A percentile compares a stretch with the other conserved stretches of the same genome.
phyloP scores from a whole-genome alignment of 92 coral and sea anemone genomes.

The Micromussa lordhowensis region DNA sequence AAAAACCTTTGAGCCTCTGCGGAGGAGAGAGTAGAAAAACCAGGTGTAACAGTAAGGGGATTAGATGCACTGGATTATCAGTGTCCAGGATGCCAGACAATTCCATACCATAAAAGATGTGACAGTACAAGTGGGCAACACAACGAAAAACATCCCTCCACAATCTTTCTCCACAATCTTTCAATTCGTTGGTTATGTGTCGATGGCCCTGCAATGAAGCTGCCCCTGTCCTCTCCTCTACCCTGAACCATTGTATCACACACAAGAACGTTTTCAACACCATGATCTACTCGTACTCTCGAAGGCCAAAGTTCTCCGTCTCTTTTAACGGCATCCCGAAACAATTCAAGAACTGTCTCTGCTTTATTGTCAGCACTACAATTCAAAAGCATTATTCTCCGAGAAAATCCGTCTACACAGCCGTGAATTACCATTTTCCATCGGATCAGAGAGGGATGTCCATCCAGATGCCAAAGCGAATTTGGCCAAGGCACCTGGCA shows the following conservation, averaged over 20 bases:
- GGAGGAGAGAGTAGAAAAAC: conserved; percentile 62
- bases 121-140: conserved; percentile 57
- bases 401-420: too few species aligned
- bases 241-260: conserved; percentile 75
- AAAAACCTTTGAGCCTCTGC: too few species aligned
- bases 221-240: conserved; percentile 62
- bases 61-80: conserved; percentile 50
- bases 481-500: conserved; percentile 65
- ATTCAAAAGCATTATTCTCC: conserved; percentile 64
- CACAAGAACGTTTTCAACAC: conserved; percentile 70
- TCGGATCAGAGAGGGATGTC: conserved; percentile 68
- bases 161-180: too few species aligned
- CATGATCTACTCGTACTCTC: conserved; percentile 70
- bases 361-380: conserved; percentile 60
- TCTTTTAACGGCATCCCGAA: conserved; percentile 56
- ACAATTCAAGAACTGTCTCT: conserved; percentile 55
- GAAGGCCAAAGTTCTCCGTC: conserved; percentile 80
- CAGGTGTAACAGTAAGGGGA: conserved; percentile 62
- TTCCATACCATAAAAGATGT: conserved; percentile 69
- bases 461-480: conserved; percentile 75
- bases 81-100: conserved; percentile 58
- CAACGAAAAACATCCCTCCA: too few species aligned
- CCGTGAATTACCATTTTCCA: conserved; percentile 75
- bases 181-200: too few species aligned
- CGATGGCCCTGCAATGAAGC: too few species aligned